Base-by-base conservation (phyloP, 1,140 invertebrate species). In the Drosophila sp. region DNA sequence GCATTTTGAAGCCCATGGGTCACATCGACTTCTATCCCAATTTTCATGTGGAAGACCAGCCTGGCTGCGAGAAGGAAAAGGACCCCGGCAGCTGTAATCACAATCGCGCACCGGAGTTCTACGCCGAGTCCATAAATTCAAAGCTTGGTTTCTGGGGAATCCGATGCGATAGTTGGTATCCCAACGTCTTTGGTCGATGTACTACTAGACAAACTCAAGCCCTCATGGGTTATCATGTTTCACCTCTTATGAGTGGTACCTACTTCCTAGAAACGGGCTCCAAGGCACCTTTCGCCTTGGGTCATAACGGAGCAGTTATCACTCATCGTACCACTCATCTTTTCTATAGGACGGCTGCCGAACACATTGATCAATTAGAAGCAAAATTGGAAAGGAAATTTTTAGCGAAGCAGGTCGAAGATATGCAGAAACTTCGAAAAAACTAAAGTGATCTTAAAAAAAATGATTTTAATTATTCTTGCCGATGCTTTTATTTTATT, bases 71-170 rank as follows among this genome's bases (percentile, higher is more conserved):
- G 9, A 13, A 1, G 25, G 91, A 93, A 7, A 93, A 93, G 1
- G 94, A 93, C 0, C 16, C 43, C 0, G 58, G 94, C 62, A 92
- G 92, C 1, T 90, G 93, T 74, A 94, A 94, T 73, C 95, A 95
- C 72, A 94, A 95, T 72, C 90, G 95, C 40, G 93, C 95, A 0
- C 93, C 94, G 0, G 84, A 92, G 11, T 95, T 95, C 59, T 96
- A 94, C 69, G 94, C 94, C 0, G 95, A 96, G 84, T 96, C 95
- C 0, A 94, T 96, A 38, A 73, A 92, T 2, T 94, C 93, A 63
- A 89, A 92, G 0, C 84, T 90, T 0, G 96, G 96, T 0, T 97
- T 97, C 84, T 95, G 94, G 91, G 95, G 94, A 0, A 95, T 93
- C 86, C 93, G 93, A 0, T 97, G 96, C 80, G 75, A 92, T 7